Evolutionary conservation across 2,888 invertebrate species (phyloP), one percentile per base, ranked within the genome.

Genomic region (Melanostoma scalare): DNA sequence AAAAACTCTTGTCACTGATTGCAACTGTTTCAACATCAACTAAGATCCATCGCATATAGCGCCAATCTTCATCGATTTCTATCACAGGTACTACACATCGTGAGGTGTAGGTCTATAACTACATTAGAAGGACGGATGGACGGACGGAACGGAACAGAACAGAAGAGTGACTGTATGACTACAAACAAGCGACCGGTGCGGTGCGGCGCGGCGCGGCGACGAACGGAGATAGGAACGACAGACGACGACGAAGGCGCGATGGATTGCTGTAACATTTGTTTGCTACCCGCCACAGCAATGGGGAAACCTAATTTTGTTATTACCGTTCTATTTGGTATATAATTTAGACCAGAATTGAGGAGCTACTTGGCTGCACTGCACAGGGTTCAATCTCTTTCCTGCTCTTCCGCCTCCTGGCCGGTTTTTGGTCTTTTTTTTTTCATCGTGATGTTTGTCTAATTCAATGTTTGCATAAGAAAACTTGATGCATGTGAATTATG

Each of bases 311-410:
- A 84, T 84, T 84, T 84, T 84, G 79, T 84, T 84, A 84, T 84
- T 84, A 79, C 79, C 84, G 84, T 84, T 84, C 84, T 84, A 84
- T 84, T 79, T 79, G 79, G 79, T 79, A 84, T 84, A 84, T 84
- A 84, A 84, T 84, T 84, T 84, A 69, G 79, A 74, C 71, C 79
- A 79, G 84, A 79, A 79, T 84, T 78, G 79, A 84, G 79, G 65
- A 84, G 84, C 84, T 84, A 84, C 84, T 84, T 75, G 71, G 50
- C 63, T 63, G 20, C 20, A 20, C 69, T 74, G 65, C 55, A 61
- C 46, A 61, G 74, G 58, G 68, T 72, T 81, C 72, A 76, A 65
- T 63, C 68, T 60, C 55, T 67, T 50, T 48, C 55, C 30, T 63
- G 31, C 55, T 56, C 69, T 55, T 75, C 63, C 42, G 53, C 33